phyloP scores from a whole-genome alignment of 2,797 vertebrate genomes.

The Eulemur albifrons region DNA sequence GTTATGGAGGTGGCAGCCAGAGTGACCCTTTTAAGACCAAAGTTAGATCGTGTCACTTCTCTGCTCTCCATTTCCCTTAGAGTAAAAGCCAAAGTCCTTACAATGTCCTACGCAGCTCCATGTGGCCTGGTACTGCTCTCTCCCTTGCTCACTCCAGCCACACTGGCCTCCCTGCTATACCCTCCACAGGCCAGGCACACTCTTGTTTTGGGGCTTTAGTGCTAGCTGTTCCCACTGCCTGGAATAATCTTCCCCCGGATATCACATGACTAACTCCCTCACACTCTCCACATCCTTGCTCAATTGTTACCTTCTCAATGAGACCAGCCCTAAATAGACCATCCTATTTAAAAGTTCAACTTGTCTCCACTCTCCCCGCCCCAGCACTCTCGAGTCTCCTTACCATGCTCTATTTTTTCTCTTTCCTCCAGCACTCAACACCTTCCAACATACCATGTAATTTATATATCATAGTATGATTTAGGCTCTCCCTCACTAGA shows the following conservation, averaged over 20 bases:
- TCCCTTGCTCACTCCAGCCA: not conserved
- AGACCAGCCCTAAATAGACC: not conserved
- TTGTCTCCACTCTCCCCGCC: not conserved
- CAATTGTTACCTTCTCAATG: not conserved
- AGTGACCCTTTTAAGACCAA: not conserved
- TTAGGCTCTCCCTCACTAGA: not conserved
- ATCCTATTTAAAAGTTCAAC: not conserved
- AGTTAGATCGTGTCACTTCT: not conserved
- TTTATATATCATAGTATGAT: not conserved
- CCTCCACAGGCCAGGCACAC: not conserved
- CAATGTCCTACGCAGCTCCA: not conserved
- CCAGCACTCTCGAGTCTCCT: not conserved
- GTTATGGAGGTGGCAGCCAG: not conserved
- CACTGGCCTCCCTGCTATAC: not conserved
- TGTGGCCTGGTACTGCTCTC: rapidly evolving
- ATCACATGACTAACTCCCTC: not conserved
- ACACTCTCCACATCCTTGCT: not conserved
- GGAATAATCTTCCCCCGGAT: not conserved
- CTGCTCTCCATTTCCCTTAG: not conserved
- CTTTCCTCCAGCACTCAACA: not conserved
- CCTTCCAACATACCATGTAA: not conserved
- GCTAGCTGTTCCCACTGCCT: not conserved
- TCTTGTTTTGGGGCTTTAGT: not conserved
- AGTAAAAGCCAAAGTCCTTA: not conserved
- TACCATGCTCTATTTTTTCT: not conserved